Evolutionary conservation across 2,113 vertebrate genomes (phyloP), one percentile per base, ranked within the genome.

Genomic region (Xiphophorus couchianus): DNA sequence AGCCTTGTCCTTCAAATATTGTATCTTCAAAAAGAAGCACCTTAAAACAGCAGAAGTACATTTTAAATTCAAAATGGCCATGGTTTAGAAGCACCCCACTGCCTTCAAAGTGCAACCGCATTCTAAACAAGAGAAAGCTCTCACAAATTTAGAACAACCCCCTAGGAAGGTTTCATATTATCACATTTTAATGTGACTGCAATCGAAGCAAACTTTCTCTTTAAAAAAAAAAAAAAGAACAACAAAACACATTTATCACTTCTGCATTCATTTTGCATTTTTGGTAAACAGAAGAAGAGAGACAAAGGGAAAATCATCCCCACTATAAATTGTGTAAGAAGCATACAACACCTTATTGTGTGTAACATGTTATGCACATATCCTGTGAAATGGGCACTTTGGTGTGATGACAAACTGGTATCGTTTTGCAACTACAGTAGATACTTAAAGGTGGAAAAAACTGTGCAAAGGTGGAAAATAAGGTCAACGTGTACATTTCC

Each of bases 401-500:
- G 76, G 73, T 83, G 33, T 77, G 66, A 83, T 66, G 84, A 84
- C 70, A 79, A 74, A 76, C 76, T n/a, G 48, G 73, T 84, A 77
- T 61, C 54, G 82, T 39, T 74, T 37, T 73, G 63, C 79, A 80
- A 64, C 28, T 28, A 28, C 28, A 28, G 78, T 67, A 80, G 61
- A 80, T 75, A 51, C 37, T 42, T n/a, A 39, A 15, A 13, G 64
- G 42, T 28, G 66, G 82, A 73, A 78, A 73, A 82, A 86, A 85
- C 51, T 76, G 33, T 66, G 58, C 75, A 84, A 85, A 87, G 87
- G 84, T 90, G 82, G 80, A 86, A 90, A 91, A 86, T 89, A 66
- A 84, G 85, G 88, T 92, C 88, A 76, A 84, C 71, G 84, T 77
- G 81, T 30, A 86, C 67, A 91, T 90, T 91, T 90, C 86, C 86